Evolutionary conservation across 64 coral and sea anemone species (phyloP).

Genomic region (Montipora sp.): DNA sequence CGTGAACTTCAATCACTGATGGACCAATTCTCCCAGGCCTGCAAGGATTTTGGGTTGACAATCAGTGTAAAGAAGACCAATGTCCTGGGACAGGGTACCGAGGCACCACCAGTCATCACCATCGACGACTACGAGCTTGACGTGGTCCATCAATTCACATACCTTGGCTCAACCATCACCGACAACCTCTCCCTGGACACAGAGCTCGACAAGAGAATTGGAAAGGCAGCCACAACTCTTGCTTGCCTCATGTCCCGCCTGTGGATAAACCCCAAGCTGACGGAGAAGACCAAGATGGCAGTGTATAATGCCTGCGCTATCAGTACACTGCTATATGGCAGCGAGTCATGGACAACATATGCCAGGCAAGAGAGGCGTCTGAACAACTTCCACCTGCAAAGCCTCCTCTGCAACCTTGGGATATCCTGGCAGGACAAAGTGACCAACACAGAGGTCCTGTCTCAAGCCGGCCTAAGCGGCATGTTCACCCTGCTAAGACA

Average conservation of each 20-base stretch:
- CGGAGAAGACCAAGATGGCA: too few species aligned
- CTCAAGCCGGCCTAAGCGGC: too few species aligned
- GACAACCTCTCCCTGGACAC: constrained; percentile 17
- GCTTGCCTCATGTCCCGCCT: not conserved
- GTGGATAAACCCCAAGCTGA: not conserved
- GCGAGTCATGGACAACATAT: too few species aligned
- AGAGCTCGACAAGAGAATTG: constrained; percentile 10
- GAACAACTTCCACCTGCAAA: too few species aligned
- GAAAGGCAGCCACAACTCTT: constrained; percentile 10
- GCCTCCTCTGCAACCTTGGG: too few species aligned
- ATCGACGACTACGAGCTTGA: not conserved
- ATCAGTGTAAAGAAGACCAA: constrained; percentile 6
- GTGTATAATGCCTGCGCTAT: too few species aligned
- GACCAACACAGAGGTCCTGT: too few species aligned
- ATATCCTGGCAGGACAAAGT: too few species aligned
- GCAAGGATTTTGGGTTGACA: not conserved
- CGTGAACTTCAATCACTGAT: not conserved
- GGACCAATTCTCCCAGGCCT: not conserved
- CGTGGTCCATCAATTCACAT: constrained; percentile 42
- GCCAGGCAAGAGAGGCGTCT: too few species aligned
- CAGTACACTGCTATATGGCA: too few species aligned
- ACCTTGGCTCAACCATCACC: constrained; percentile 31
- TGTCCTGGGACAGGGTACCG: not conserved
- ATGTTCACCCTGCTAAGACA: too few species aligned
- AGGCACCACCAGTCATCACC: not conserved